A percentile compares a stretch with the other conserved stretches of the same genome.
Evolutionary conservation across 2,797 vertebrate genomes (phyloP).

Genomic region (Hoplostethus mediterraneus): DNA sequence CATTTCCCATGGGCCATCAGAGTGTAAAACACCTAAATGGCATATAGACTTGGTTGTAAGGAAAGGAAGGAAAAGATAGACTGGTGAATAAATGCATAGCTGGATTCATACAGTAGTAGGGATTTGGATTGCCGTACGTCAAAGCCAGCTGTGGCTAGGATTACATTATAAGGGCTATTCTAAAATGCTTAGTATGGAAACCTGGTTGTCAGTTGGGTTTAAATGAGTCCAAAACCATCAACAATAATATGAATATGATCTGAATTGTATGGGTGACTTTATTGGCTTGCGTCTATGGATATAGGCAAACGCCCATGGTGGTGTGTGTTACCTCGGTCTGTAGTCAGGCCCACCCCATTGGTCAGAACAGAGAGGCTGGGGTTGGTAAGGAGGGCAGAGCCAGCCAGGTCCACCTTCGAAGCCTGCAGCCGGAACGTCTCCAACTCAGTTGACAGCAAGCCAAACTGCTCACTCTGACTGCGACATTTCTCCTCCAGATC

Average conservation of each 20-base stretch:
- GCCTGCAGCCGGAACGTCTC: conserved; percentile 94
- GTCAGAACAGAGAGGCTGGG: conserved; percentile 82
- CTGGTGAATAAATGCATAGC: background rate
- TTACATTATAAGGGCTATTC: conserved; percentile 1
- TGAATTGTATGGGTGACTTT: background rate
- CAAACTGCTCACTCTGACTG: conserved; percentile 95
- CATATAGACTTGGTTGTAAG: conserved; percentile 26
- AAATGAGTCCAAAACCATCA: background rate
- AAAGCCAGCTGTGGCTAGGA: background rate
- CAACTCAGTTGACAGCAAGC: conserved; percentile 93
- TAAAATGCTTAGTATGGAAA: background rate
- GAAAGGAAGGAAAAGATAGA: conserved; percentile 41
- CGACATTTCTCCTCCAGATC: conserved; percentile 97
- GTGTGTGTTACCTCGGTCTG: conserved; percentile 83
- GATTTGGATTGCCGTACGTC: conserved; percentile 14
- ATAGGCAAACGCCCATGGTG: background rate
- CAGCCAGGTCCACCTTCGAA: conserved; percentile 89
- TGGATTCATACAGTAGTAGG: conserved; percentile 18
- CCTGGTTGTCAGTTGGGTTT: too few relatives aligned
- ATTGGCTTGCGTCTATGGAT: background rate
- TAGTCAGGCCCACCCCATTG: conserved; percentile 81
- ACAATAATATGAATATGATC: background rate
- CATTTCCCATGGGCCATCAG: conserved; percentile 83
- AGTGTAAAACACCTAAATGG: conserved; percentile 81
- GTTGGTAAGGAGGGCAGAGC: conserved; percentile 82